These are phyloP conservation scores for Poeciliopsis turneri DNA, from an alignment of 2,797 vertebrate genomes.

Conservation along the genomic window DNA sequence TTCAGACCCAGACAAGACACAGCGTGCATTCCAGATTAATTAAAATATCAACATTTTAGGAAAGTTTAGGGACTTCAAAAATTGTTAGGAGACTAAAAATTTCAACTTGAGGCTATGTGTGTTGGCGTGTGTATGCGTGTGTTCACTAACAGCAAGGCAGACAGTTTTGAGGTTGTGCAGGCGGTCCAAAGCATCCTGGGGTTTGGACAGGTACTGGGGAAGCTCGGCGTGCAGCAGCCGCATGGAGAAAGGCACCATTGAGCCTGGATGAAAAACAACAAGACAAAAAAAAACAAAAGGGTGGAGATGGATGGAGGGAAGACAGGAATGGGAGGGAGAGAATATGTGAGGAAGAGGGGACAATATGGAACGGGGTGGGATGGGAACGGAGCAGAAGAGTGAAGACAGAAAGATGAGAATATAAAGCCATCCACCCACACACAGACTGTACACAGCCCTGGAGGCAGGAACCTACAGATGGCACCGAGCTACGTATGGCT, in stretches of 20 bases:
- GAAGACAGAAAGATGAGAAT: constrained; percentile 68
- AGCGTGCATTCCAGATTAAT: neutral
- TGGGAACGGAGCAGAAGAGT: constrained; percentile 58
- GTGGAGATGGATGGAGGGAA: constrained; percentile 11
- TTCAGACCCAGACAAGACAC: neutral
- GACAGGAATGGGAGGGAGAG: constrained; percentile 12
- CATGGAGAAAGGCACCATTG: constrained; percentile 98
- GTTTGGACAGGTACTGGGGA: constrained; percentile 92
- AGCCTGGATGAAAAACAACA: constrained; percentile 79
- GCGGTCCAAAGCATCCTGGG: constrained; percentile 94
- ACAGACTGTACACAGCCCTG: constrained; percentile 75
- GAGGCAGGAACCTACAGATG: constrained; percentile 80
- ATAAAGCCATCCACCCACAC: constrained; percentile 77
- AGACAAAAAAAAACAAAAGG: neutral
- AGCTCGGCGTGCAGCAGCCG: constrained; percentile 93
- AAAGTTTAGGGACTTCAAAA: neutral
- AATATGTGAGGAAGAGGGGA: constrained; percentile 27
- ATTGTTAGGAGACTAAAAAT: constrained; percentile 46
- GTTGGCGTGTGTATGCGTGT: constrained; percentile 33
- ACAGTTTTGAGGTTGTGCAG: constrained; percentile 89
- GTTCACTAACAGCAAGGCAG: constrained; percentile 85
- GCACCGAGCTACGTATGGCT: constrained; percentile 78
- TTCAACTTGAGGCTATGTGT: constrained; percentile 41
- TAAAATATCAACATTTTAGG: neutral
- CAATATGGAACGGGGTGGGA: constrained; percentile 59